phyloP scores from a whole-genome alignment of 1,140 invertebrate genomes.

The Platyscapa corneri region DNA sequence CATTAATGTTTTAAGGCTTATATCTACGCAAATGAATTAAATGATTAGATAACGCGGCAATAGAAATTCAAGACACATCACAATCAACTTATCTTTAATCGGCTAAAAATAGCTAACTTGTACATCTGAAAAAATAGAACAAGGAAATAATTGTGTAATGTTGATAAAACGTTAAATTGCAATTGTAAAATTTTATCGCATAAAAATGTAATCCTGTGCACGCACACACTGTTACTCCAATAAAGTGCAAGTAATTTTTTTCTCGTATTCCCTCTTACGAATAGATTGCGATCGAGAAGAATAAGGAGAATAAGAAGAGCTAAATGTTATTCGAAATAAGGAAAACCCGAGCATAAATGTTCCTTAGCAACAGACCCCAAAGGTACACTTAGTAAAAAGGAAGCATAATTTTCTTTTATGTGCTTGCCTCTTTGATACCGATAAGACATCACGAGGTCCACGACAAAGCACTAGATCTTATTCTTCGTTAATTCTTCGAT shows the following conservation, averaged over 20 bases:
- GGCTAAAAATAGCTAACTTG: constrained; percentile 9
- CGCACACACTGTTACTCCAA: not conserved
- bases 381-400: not conserved
- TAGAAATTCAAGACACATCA: not conserved
- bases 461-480: constrained; percentile 24
- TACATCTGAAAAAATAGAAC: not conserved
- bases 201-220: not conserved
- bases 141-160: not conserved
- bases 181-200: not conserved
- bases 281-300: not conserved
- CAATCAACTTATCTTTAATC: constrained; percentile 6
- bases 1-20: not conserved
- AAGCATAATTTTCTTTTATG: constrained; percentile 20
- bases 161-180: not conserved
- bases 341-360: not conserved
- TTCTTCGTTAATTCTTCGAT: not conserved
- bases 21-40: not conserved
- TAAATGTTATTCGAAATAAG: not conserved
- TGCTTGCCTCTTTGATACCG: constrained; percentile 14
- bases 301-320: not conserved
- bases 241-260: not conserved
- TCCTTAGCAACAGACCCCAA: not conserved
- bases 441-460: constrained; percentile 48
- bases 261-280: not conserved
- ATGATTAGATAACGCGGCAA: not conserved